Evolutionary conservation across 2,113 vertebrate species (phyloP), one percentile per base, ranked within the genome.

Genomic region (Psilopogon haemacephalus): DNA sequence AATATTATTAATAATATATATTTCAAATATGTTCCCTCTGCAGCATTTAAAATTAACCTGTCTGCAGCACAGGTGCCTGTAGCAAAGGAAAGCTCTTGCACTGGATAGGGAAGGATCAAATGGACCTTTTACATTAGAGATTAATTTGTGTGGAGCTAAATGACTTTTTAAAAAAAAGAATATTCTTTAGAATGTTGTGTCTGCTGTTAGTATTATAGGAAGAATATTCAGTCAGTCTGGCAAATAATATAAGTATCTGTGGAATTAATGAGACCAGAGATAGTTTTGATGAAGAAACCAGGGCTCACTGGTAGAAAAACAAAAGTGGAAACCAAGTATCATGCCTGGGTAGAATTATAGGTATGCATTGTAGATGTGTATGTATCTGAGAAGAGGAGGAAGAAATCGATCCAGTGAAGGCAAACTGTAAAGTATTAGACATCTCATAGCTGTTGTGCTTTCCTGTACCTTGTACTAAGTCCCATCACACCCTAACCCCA

Each of bases 391-490:
- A 67, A 14, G 23, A 94, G 3, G 50, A 72, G 16, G 8, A 16
- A 67, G 52, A 81, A 87, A 78, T 15, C 48, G 74, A 91, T 17
- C 18, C 3, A 16, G 9, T 0, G 1, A 76, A 11, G 16, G 24
- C 17, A 54, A 86, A 10, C 28, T 42, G 2, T 19, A 63, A 71
- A 20, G 3, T 28, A 19, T 21, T 48, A 42, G 15, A 27, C 60
- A 30, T 16, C 2, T 12, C 18, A 18, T 8, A 75, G 27, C 20
- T 32, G 11, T 1, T 1, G 0, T 1, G 1, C 2, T 64, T 71
- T 64, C 23, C 20, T 70, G 12, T 33, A 44, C 35, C 40, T 33
- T 84, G 15, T 2, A 4, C 5, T 38, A 80, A 65, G 12, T 2
- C n/a, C 23, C 33, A 85, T 9, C 9, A 13, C 3, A 2, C 6